Evolutionary conservation across 2,797 vertebrate genomes (phyloP).

Genomic region (Scyliorhinus canicula): DNA sequence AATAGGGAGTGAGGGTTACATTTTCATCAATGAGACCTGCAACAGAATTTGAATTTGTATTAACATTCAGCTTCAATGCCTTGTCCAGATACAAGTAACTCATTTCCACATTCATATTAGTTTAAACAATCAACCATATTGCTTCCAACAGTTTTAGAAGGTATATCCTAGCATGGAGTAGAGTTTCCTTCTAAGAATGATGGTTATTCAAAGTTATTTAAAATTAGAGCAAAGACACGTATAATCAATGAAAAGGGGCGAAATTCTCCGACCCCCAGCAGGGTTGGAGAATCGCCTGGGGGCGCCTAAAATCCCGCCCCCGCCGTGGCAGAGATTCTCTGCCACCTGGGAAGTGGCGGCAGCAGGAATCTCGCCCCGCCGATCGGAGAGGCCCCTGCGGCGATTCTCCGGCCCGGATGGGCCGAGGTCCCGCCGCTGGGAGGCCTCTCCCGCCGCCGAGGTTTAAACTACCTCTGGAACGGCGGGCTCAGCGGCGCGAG

Average conservation of each 20-base stretch:
- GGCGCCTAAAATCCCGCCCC: too few relatives aligned
- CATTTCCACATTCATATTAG: background rate
- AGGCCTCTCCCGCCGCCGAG: too few relatives aligned
- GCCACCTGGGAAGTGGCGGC: too few relatives aligned
- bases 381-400: too few relatives aligned
- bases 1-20: background rate
- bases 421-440: too few relatives aligned
- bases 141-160: background rate
- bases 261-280: too few relatives aligned
- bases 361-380: too few relatives aligned
- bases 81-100: background rate
- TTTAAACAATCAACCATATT: background rate
- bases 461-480: too few relatives aligned
- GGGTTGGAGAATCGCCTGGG: too few relatives aligned
- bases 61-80: background rate
- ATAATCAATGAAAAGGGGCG: background rate
- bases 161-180: background rate
- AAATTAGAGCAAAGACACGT: background rate
- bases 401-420: too few relatives aligned
- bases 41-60: background rate
- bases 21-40: background rate
- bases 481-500: too few relatives aligned
- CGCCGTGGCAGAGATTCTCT: too few relatives aligned
- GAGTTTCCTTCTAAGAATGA: background rate
- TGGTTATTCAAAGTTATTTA: background rate